Evolutionary conservation across 2,888 invertebrate genomes (phyloP).

Genomic region (Noctua janthe): DNA sequence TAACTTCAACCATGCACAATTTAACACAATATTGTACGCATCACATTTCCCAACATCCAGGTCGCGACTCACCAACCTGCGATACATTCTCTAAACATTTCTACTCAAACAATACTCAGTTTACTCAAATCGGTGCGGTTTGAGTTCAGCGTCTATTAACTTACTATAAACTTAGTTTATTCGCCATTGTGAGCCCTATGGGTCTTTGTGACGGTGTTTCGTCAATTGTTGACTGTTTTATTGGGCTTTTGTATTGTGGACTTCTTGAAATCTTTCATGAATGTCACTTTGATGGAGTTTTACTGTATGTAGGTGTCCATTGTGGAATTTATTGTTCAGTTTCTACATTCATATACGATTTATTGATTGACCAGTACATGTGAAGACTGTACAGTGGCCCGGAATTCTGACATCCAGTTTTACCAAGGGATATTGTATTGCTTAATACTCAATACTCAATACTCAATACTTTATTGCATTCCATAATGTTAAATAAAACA

Average conservation of each 20-base stretch:
- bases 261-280: background rate
- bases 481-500: too few relatives aligned
- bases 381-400: background rate
- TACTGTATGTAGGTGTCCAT: background rate
- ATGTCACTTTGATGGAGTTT: background rate
- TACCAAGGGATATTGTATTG: background rate
- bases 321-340: background rate
- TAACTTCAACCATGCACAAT: constrained; percentile 22
- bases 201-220: constrained; percentile 55
- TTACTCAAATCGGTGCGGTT: constrained; percentile 58
- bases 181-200: constrained; percentile 47
- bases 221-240: constrained; percentile 60
- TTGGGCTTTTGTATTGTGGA: constrained; percentile 32
- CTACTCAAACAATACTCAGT: constrained; percentile 47
- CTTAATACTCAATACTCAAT: too few relatives aligned
- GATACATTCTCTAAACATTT: constrained; percentile 45
- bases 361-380: background rate
- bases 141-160: constrained; percentile 35
- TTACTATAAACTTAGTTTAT: constrained; percentile 39
- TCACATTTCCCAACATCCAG: constrained; percentile 18
- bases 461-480: too few relatives aligned
- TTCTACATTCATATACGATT: background rate
- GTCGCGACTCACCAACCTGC: constrained; percentile 18
- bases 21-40: constrained; percentile 10
- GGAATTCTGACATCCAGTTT: background rate